Conservation (phyloP, 2,888 invertebrate species). For the Eupithecia abbreviata region DNA sequence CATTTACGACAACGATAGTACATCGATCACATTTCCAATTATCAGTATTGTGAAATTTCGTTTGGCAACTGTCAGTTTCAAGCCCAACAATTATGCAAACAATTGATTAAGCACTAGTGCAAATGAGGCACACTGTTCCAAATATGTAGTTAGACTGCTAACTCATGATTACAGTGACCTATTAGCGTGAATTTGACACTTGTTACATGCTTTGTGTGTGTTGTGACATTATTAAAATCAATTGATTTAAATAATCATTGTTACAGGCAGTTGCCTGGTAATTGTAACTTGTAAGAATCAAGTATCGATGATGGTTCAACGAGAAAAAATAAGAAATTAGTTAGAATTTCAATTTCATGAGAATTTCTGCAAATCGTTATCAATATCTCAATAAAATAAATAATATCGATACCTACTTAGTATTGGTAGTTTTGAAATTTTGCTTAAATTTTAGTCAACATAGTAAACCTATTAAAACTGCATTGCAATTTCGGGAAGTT, state of each 20-base stretch:
- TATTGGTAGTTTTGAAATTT: not conserved
- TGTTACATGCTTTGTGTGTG: not conserved
- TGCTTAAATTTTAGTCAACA: not conserved
- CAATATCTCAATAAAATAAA: no score
- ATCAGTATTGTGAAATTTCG: conserved; percentile 21
- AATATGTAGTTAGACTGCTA: not conserved
- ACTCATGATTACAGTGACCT: not conserved
- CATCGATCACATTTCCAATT: conserved; percentile 21
- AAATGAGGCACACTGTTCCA: not conserved
- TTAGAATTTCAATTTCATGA: no score
- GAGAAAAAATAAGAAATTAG: not conserved
- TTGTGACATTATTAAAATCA: not conserved
- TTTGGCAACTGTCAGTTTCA: conserved; percentile 23
- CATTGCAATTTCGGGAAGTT: not conserved
- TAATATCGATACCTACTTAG: no score
- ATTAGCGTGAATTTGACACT: conserved; percentile 5
- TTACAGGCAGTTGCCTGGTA: not conserved
- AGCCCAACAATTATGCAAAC: conserved; percentile 29
- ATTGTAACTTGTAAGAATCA: not conserved
- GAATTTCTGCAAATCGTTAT: no score
- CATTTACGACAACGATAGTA: not conserved
- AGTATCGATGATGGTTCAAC: not conserved
- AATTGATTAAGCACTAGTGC: conserved; percentile 15
- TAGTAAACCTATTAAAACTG: not conserved
- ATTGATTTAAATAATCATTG: not conserved